Evolutionary conservation across 1,140 invertebrate genomes (phyloP).

Genomic region (Drosophila repletoides): DNA sequence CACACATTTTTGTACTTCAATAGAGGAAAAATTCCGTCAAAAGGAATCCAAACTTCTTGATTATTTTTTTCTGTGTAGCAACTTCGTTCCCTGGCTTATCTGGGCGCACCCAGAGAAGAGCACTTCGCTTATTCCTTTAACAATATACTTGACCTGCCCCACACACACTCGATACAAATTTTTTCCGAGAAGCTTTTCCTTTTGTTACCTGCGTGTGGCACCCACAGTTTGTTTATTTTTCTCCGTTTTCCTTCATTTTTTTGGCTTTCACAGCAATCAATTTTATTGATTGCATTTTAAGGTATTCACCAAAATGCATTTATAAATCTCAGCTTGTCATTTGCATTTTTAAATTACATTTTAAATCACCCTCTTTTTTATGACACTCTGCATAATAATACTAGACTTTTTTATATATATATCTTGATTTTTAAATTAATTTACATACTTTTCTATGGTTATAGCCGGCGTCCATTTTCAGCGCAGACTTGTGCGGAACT

Average conservation of each 20-base stretch:
- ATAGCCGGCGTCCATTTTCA: constrained; percentile 69
- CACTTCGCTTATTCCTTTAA: neutral
- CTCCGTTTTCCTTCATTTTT: neutral
- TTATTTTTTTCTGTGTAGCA: no score
- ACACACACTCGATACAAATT: neutral
- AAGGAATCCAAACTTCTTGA: no score
- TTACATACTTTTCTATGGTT: constrained; percentile 64
- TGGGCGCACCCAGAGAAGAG: neutral
- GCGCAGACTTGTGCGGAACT: constrained; percentile 65
- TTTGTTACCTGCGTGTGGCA: neutral
- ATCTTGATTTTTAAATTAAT: neutral
- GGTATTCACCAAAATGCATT: constrained; percentile 5
- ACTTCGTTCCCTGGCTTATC: no score
- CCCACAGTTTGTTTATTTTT: constrained; percentile 7
- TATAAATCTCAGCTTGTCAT: constrained; percentile 11
- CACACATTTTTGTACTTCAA: no score
- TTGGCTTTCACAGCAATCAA: constrained; percentile 46
- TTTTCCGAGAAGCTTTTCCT: neutral
- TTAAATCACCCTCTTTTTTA: neutral
- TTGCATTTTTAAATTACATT: constrained; percentile 22
- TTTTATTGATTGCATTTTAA: constrained; percentile 63
- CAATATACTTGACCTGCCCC: constrained; percentile 27
- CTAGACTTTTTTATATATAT: neutral
- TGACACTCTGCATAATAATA: constrained; percentile 40
- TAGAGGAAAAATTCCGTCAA: no score